These are phyloP conservation scores for Chroicocephalus ridibundus DNA, from an alignment of 2,113 vertebrate genomes.

Conservation along the genomic window DNA sequence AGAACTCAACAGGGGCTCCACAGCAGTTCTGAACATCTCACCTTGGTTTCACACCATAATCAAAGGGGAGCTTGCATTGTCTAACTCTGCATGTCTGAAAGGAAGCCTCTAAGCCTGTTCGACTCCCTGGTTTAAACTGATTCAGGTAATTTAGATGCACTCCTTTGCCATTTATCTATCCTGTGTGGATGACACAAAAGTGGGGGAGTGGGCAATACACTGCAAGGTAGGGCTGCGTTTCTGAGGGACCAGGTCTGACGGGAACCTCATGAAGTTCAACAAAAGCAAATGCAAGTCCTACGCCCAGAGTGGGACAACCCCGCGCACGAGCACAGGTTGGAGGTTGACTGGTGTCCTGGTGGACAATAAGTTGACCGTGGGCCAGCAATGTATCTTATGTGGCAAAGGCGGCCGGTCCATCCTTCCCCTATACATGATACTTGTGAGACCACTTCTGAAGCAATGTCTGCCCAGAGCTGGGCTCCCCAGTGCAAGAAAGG, in stretches of 20 bases:
- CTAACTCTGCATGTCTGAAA: neutral
- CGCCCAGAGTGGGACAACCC: neutral
- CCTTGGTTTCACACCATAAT: neutral
- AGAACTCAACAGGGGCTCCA: neutral
- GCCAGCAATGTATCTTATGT: neutral
- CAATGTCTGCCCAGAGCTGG: neutral
- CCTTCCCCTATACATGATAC: neutral
- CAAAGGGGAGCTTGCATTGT: neutral
- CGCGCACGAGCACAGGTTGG: accelerated
- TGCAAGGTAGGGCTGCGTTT: neutral
- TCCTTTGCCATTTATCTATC: neutral
- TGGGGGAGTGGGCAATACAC: neutral
- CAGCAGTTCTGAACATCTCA: neutral
- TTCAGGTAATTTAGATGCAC: neutral
- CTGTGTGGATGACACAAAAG: neutral
- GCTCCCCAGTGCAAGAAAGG: neutral
- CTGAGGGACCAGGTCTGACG: neutral
- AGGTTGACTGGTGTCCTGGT: neutral
- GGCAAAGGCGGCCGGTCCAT: neutral
- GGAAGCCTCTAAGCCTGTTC: neutral
- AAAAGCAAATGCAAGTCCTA: neutral
- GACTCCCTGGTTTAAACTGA: neutral
- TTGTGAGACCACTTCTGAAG: neutral
- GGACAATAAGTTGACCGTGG: neutral
- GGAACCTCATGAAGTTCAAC: neutral